Percentiles rank a stretch among this genome's conserved stretches.
Evolutionary conservation across 2,113 vertebrate species (phyloP).

Genomic region (Hydrochoerus hydrochaeris): DNA sequence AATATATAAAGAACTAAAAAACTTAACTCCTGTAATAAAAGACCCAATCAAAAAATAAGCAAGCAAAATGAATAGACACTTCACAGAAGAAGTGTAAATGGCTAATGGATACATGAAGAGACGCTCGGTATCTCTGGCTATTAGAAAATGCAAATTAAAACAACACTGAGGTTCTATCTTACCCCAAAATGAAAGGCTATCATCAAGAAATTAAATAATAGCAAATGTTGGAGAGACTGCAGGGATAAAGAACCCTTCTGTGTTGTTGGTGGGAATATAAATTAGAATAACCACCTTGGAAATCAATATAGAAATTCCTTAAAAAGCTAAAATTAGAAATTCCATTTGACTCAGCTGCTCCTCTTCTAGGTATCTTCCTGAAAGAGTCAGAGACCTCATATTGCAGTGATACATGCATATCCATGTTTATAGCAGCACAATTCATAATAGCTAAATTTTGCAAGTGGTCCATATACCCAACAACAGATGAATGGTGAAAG

Average conservation of each 20-base stretch:
- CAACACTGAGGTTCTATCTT: neutral
- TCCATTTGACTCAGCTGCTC: neutral
- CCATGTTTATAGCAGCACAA: neutral
- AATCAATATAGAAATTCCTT: neutral
- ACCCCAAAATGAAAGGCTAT: neutral
- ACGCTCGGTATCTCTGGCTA: neutral
- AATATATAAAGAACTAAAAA: neutral
- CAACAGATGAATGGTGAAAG: neutral
- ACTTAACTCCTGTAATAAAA: neutral
- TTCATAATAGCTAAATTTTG: neutral
- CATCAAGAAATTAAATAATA: neutral
- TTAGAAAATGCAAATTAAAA: neutral
- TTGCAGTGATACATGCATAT: neutral
- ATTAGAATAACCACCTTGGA: neutral
- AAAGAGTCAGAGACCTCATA: neutral
- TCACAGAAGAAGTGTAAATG: neutral
- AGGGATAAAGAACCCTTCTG: neutral
- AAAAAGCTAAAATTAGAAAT: neutral
- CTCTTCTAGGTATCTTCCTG: neutral
- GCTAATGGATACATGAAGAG: neutral
- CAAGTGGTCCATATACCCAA: neutral
- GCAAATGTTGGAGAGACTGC: neutral
- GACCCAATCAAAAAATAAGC: neutral
- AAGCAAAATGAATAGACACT: neutral
- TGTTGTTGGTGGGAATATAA: neutral